Evolutionary conservation across 1,140 invertebrate species (phyloP), one percentile per base, ranked within the genome.

Genomic region (Polypedilum vanderplanki): DNA sequence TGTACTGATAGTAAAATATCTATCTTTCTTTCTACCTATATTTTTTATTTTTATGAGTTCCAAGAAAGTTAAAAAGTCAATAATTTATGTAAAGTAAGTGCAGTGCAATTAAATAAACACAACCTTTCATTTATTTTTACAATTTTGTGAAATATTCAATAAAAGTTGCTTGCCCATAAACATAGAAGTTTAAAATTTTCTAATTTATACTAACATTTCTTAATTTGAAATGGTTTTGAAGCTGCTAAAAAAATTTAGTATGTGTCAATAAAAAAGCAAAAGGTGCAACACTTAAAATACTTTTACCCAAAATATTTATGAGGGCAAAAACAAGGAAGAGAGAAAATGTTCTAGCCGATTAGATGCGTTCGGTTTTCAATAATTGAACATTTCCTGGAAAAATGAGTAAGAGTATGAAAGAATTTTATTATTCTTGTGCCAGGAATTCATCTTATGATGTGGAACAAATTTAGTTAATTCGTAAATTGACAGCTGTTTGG

Each of bases 41-140:
- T 33, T 3, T 33, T 5, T 15, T 12, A 57, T 1, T 57, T 57
- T 57, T 57, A 57, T 57, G 46, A 57, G 12, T 57, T 57, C 46
- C 46, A 57, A 57, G 46, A 57, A 57, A 57, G 46, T 57, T 57
- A 57, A 57, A 57, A 57, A 57, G 46, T 57, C 46, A 57, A 57
- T 57, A 57, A 57, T 57, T n/a, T 33, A 33, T 33, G 24, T 33
- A 33, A 33, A 33, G 24, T 33, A 33, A 33, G 24, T 33, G 24
- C 24, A 33, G 24, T 33, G 24, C 24, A 33, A 33, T 33, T 33
- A 33, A 33, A 5, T 33, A 33, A 33, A 33, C 24, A 33, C 5
- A 33, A 33, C 24, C 24, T 33, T 33, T 33, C 24, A 33, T 33
- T 33, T 33, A n/a, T n/a, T 5, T 33, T 3, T 33, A 5, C 24